Percentiles rank a stretch among this genome's conserved stretches.
Evolutionary conservation across 2,113 vertebrate species (phyloP).

Genomic region (Ictalurus furcatus): DNA sequence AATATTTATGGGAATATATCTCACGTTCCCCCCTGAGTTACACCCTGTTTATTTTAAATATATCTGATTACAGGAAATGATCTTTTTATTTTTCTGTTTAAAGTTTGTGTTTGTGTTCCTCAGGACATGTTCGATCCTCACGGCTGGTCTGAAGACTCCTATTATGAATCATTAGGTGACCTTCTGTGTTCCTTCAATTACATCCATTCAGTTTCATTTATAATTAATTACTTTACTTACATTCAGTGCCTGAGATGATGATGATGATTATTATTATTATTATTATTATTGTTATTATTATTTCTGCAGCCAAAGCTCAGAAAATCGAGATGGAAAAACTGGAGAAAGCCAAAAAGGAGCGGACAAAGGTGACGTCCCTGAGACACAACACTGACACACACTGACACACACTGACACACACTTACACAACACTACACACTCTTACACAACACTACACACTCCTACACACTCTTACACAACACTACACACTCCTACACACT

Average conservation of each 20-base stretch:
- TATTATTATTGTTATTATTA: background rate
- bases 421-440: too few relatives aligned
- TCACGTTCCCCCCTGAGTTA: too few relatives aligned
- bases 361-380: conserved; percentile 84
- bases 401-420: background rate
- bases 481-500: too few relatives aligned
- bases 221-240: background rate
- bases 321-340: conserved; percentile 98
- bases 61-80: background rate
- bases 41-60: background rate
- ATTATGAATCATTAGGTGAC: conserved; percentile 90
- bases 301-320: conserved; percentile 88
- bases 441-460: too few relatives aligned
- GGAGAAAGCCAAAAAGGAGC: conserved; percentile 96
- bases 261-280: background rate
- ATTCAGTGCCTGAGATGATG: background rate
- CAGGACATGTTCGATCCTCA: conserved; percentile 98
- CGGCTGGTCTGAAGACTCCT: conserved; percentile 96
- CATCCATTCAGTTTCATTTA: background rate
- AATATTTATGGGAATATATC: too few relatives aligned
- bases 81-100: background rate
- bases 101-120: conserved; percentile 8
- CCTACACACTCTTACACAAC: too few relatives aligned
- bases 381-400: background rate
- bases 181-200: background rate